phyloP scores from a whole-genome alignment of 2,113 vertebrate species.

The Poeciliopsis occidentalis region DNA sequence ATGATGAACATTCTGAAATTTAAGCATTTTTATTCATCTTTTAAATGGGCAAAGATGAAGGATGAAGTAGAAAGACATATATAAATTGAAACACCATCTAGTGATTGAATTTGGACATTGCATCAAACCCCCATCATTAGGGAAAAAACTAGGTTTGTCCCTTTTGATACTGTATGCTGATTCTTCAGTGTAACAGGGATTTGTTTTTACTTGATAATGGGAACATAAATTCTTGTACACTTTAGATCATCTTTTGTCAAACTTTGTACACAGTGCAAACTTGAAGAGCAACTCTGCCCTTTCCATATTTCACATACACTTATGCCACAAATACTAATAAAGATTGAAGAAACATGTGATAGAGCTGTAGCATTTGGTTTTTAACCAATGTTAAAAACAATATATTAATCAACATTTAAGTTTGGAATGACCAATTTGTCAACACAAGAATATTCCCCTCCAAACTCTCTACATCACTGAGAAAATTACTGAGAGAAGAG shows the following conservation, averaged over 20 bases:
- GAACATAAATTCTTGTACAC: no score
- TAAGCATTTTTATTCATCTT: no score
- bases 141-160: not conserved
- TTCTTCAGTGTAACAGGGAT: no score
- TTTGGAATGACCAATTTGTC: not conserved
- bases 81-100: not conserved
- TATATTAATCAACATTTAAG: no score
- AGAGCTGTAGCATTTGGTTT: not conserved
- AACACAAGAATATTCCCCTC: not conserved
- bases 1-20: no score
- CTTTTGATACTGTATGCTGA: not conserved
- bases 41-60: no score
- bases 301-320: not conserved
- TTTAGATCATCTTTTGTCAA: no score
- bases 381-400: not conserved
- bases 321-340: not conserved
- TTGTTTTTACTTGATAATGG: no score
- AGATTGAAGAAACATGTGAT: not conserved
- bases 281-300: not conserved
- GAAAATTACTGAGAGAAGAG: conserved; percentile 3
- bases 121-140: not conserved
- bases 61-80: not conserved
- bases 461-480: not conserved
- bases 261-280: not conserved
- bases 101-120: not conserved